Conservation (phyloP, 2,888 invertebrate genomes). For the Archips xylosteana region DNA sequence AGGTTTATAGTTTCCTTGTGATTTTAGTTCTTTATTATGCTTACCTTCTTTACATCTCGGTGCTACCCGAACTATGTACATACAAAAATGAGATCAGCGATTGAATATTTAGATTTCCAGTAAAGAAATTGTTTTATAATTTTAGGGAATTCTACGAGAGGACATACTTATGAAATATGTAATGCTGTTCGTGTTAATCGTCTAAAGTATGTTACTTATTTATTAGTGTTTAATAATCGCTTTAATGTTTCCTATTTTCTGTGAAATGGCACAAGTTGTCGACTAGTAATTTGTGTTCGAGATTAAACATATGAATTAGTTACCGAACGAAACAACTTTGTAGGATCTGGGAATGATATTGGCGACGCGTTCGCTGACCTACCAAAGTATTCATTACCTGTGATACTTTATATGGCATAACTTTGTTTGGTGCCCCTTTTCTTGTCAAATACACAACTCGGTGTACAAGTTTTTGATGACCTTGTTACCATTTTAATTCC, state of each 20-base stretch:
- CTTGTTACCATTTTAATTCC: constrained; percentile 7
- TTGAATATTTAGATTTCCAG: constrained; percentile 30
- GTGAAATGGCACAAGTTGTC: constrained; percentile 18
- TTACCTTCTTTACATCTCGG: constrained; percentile 47
- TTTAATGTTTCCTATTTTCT: constrained; percentile 34
- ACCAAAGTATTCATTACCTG: constrained; percentile 41
- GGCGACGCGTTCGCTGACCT: constrained; percentile 33
- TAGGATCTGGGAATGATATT: constrained; percentile 24
- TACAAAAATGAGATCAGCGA: constrained; percentile 23
- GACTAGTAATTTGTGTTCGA: constrained; percentile 27
- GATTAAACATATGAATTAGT: constrained; percentile 42
- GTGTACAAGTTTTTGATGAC: constrained; percentile 22
- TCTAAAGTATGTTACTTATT: constrained; percentile 35
- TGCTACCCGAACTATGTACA: constrained; percentile 37
- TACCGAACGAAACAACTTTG: constrained; percentile 32
- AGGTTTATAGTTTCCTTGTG: constrained; percentile 51
- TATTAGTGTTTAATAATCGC: constrained; percentile 39
- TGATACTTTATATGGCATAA: constrained; percentile 40
- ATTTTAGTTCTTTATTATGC: constrained; percentile 44
- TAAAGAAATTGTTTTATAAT: constrained; percentile 39
- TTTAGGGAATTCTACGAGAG: constrained; percentile 37
- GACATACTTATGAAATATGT: constrained; percentile 37
- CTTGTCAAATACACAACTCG: constrained; percentile 10
- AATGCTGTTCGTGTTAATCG: constrained; percentile 33
- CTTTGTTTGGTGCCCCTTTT: constrained; percentile 26